A percentile compares a stretch with the other conserved stretches of the same genome.
Evolutionary conservation across 2,113 vertebrate genomes (phyloP).

Genomic region (Otis tarda): DNA sequence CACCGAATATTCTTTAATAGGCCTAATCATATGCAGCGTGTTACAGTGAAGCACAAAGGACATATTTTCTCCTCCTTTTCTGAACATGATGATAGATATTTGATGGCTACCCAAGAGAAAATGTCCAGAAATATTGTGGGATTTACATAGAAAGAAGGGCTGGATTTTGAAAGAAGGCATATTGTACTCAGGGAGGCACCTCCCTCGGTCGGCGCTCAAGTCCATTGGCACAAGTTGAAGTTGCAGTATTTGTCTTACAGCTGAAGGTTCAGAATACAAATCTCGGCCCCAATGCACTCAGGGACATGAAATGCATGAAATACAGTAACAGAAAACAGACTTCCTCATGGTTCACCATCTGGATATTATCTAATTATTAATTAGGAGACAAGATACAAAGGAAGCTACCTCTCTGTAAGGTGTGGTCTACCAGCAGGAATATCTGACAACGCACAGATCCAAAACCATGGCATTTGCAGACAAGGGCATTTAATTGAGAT

Average conservation of each 20-base stretch:
- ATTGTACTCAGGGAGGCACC: neutral
- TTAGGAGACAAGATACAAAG: neutral
- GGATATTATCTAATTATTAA: conserved; percentile 28
- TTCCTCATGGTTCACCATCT: conserved; percentile 14
- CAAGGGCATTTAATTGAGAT: neutral
- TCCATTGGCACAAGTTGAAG: neutral
- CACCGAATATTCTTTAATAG: neutral
- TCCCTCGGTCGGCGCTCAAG: neutral
- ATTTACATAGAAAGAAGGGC: neutral
- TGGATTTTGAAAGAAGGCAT: neutral
- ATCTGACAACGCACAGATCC: neutral
- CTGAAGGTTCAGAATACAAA: neutral
- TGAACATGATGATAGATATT: neutral
- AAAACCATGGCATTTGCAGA: neutral
- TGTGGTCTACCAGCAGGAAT: neutral
- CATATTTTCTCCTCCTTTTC: neutral
- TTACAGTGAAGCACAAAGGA: neutral
- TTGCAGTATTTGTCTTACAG: neutral
- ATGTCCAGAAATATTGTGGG: neutral
- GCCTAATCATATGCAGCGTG: neutral
- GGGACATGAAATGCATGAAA: neutral
- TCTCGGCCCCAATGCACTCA: neutral
- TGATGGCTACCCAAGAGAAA: neutral
- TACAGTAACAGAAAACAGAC: neutral
- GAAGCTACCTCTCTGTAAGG: neutral